Evolutionary conservation across 2,797 vertebrate genomes (phyloP).

Genomic region (Bovichtus diacanthus): DNA sequence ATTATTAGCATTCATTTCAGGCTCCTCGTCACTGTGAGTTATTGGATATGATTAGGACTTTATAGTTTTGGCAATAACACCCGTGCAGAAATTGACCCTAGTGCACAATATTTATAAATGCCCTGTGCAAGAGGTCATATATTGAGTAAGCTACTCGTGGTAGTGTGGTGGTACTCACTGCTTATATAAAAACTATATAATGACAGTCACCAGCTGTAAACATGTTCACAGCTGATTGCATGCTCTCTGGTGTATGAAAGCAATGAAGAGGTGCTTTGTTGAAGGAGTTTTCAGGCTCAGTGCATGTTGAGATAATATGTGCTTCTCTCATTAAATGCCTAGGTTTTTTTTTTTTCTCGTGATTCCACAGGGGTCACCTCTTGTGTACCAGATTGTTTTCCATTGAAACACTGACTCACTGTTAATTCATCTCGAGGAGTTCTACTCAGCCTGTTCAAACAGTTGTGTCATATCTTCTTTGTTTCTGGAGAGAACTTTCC

Average conservation of each 20-base stretch:
- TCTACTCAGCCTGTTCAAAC: neutral
- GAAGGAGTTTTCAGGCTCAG: neutral
- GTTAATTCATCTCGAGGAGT: no score
- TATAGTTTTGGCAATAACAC: constrained; percentile 64
- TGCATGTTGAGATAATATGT: constrained; percentile 16
- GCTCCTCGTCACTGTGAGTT: constrained; percentile 60
- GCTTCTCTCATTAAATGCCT: neutral
- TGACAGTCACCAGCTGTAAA: constrained; percentile 44
- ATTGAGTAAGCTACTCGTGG: constrained; percentile 41
- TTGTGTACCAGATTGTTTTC: neutral
- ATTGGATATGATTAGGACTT: constrained; percentile 62
- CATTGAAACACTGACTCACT: constrained; percentile 9
- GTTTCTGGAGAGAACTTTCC: neutral
- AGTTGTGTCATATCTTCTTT: neutral
- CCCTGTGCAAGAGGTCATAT: constrained; percentile 41
- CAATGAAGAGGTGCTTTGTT: constrained; percentile 11
- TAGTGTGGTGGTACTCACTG: neutral
- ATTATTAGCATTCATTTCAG: constrained; percentile 60
- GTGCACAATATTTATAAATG: constrained; percentile 56
- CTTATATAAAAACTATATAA: constrained; percentile 43
- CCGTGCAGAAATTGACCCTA: constrained; percentile 64
- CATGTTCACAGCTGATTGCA: constrained; percentile 24
- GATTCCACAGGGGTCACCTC: no score
- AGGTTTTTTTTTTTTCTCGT: neutral
- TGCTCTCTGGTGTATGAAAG: constrained; percentile 15